Base-by-base conservation (phyloP, 1,140 invertebrate species). In the Adoxophyes honmai region DNA sequence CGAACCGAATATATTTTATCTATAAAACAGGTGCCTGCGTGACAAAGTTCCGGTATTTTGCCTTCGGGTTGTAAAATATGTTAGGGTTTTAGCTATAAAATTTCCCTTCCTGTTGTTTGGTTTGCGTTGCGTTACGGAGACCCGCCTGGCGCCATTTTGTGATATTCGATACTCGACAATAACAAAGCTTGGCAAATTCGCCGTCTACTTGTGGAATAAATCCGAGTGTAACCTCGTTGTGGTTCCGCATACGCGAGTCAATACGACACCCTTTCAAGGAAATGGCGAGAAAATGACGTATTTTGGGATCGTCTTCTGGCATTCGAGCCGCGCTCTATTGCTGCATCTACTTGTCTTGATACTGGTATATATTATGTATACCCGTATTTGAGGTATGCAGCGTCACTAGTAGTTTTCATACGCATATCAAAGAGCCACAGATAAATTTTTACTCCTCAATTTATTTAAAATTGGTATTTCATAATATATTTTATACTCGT, bases 141-240 rank as follows among this genome's bases (percentile, higher is more conserved):
- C 61, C 68, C 56, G 51, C 21, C 64, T 42, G 44, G 34, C 55
- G 52, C 56, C 61, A 66, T 66, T 62, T 67, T 66, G 66, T 59
- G 66, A 69, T 62, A 71, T 69, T 66, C 66, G 67, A 69, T 74
- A 69, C 60, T 28, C 35, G 56, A 62, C 55, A 73, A 73, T 68
- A 74, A 74, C 61, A 71, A 52, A 53, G 51, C 60, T 48, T 11
- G 42, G 42, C 7, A 48, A 33, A 28, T 48, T 48, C 18, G 9
- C 39, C 39, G 42, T 28, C 42, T 28, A 5, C 18, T 48, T 33
- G 21, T 33, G 21, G 18, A 33, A 48, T 48, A 48, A 48, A 48
- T 48, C 42, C 28, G 42, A 4, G 39, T 16, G n/a, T 11, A 48
- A 48, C 10, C 9, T 48, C 3, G 42, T 7, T 10, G n/a, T 7